Conservation (phyloP, 2,797 vertebrate species). For the Acipenser oxyrinchus region DNA sequence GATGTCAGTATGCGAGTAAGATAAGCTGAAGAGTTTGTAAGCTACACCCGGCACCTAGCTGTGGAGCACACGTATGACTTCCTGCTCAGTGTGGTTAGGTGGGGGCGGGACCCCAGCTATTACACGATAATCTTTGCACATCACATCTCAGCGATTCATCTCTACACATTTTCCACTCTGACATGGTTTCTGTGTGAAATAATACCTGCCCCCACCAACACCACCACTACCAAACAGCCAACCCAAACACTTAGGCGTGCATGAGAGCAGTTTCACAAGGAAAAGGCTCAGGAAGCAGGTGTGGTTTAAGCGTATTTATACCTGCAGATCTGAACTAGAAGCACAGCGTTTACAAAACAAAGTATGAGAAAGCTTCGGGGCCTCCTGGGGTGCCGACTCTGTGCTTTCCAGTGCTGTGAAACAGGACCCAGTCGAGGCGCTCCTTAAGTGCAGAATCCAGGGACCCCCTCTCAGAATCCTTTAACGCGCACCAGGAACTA, state of each 20-base stretch:
- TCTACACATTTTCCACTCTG: slow-evolving; percentile 7
- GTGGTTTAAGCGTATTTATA: neutral
- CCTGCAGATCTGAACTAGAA: neutral
- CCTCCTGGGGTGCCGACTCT: neutral
- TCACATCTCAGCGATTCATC: neutral
- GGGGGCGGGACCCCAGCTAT: neutral
- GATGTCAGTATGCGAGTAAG: neutral
- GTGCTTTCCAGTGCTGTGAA: too few relatives aligned
- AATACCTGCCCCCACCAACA: neutral
- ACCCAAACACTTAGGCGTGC: neutral
- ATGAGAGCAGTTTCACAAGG: neutral
- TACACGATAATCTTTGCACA: neutral
- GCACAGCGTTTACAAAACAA: neutral
- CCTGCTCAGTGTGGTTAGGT: neutral
- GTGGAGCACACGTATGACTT: neutral
- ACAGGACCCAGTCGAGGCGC: too few relatives aligned
- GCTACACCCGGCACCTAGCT: neutral
- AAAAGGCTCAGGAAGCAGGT: neutral
- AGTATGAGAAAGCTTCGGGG: neutral
- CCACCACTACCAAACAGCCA: neutral
- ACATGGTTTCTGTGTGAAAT: neutral
- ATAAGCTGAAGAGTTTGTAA: neutral
- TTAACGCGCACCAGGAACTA: too few relatives aligned
- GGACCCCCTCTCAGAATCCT: too few relatives aligned
- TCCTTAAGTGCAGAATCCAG: too few relatives aligned